phyloP scores from a whole-genome alignment of 2,888 invertebrate species.

The Meteorus cinctellus region DNA sequence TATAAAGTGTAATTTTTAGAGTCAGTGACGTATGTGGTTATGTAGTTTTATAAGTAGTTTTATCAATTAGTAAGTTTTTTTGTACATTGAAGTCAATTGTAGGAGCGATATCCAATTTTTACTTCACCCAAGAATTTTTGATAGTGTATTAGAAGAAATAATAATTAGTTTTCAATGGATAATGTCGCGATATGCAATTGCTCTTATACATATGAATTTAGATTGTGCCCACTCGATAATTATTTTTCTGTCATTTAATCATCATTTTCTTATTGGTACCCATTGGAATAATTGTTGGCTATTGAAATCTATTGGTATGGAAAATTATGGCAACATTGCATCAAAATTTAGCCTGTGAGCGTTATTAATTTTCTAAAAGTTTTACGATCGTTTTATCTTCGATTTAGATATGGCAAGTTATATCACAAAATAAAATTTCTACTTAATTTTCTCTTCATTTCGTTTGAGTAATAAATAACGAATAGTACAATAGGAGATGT shows the following conservation, averaged over 20 bases:
- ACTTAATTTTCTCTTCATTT: not conserved
- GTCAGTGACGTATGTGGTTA: conserved; percentile 27
- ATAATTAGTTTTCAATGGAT: not conserved
- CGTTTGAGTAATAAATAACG: not conserved
- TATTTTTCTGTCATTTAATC: too few species aligned
- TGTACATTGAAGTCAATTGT: conserved; percentile 36
- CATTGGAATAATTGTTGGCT: conserved; percentile 1
- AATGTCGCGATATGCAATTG: not conserved
- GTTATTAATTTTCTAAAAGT: conserved; percentile 7
- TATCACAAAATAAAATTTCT: not conserved
- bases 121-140: conserved; percentile 14
- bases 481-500: not conserved
- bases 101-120: conserved; percentile 12
- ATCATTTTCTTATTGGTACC: not conserved
- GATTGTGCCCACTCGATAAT: too few species aligned
- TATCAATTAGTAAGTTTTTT: conserved; percentile 36
- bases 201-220: not conserved
- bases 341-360: not conserved
- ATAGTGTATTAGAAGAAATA: not conserved
- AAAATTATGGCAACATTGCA: not conserved
- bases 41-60: conserved; percentile 43
- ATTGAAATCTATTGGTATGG: not conserved
- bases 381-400: conserved; percentile 9
- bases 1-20: conserved; percentile 43
- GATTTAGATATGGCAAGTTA: not conserved